These are phyloP conservation scores for Crocodylus rhombifer DNA, from an alignment of 2,797 vertebrate genomes.

Conservation along the genomic window DNA sequence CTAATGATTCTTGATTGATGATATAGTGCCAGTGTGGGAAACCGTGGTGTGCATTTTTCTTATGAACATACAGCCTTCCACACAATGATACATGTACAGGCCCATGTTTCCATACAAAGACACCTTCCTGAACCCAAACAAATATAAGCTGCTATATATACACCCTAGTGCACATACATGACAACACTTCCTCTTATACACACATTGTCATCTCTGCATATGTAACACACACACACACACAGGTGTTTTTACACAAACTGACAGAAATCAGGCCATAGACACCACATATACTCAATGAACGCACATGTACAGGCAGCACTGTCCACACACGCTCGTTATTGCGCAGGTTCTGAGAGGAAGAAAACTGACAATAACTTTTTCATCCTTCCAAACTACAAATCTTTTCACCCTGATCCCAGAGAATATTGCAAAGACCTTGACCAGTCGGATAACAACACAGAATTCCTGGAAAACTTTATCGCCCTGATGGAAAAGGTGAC, in stretches of 20 bases:
- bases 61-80: background rate
- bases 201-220: too few relatives aligned
- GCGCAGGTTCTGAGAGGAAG: constrained; percentile 1
- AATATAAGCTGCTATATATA: too few relatives aligned
- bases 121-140: too few relatives aligned
- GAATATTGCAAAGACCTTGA: constrained; percentile 99
- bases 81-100: background rate
- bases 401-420: constrained; percentile 84
- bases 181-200: too few relatives aligned
- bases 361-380: constrained; percentile 76
- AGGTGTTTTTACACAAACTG: too few relatives aligned
- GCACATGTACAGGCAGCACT: background rate
- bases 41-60: background rate
- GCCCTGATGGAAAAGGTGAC: constrained; percentile 99
- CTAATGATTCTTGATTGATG: background rate
- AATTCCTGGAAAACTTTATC: constrained; percentile 99
- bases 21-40: background rate
- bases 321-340: background rate
- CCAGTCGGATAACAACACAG: constrained; percentile 97
- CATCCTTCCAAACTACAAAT: constrained; percentile 61
- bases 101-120: too few relatives aligned
- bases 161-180: too few relatives aligned
- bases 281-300: background rate
- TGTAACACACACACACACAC: too few relatives aligned
- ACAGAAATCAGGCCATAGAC: too few relatives aligned